Evolutionary conservation across 2,888 invertebrate species (phyloP), one percentile per base, ranked within the genome.

Genomic region (Ganaspis brasiliensis): DNA sequence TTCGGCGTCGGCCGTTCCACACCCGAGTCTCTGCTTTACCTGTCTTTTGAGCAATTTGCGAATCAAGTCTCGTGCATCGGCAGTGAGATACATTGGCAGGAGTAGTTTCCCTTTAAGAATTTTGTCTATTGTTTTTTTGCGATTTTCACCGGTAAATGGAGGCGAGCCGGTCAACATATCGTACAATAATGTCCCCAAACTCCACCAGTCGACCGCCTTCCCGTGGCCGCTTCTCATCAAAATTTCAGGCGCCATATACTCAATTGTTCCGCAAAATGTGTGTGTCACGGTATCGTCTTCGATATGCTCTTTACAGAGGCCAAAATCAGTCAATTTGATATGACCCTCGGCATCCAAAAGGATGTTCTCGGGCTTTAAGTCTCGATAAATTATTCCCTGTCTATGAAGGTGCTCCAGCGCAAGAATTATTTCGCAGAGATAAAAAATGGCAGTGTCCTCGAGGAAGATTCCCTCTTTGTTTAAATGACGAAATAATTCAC

Each of bases 181-280:
- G 91, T 97, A 99, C 96, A 98, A 97, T 81, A 99, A 94, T 81
- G 99, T 99, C 84, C 99, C 99, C 80, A 99, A 94, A 88, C 98
- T 98, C 99, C 99, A 99, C 99, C 99, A 99, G 92, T 99, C 99
- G 0, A 99, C 99, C 56, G 99, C 98, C 94, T 98, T 99, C 21
- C 98, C 98, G 93, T 99, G 99, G 49, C 99, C 99, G 92, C 96
- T 97, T 90, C 99, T 94, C 81, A 97, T 98, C 88, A 99, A 93
- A 89, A 99, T 99, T 94, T 99, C 99, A 67, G 99, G 99, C 77
- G 99, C 99, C 98, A 99, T 99, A 92, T 99, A 99, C 93, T 99
- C 99, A 90, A 99, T 99, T 81, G 99, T 99, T 77, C 99, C 99
- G 93, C 99, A 99, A 93, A 99, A 99, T 82, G 99, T 99, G 91